Percentiles rank a stretch among this genome's conserved stretches.
Conservation (phyloP, 2,888 invertebrate species). For the Caenorhabditis parvicauda region DNA sequence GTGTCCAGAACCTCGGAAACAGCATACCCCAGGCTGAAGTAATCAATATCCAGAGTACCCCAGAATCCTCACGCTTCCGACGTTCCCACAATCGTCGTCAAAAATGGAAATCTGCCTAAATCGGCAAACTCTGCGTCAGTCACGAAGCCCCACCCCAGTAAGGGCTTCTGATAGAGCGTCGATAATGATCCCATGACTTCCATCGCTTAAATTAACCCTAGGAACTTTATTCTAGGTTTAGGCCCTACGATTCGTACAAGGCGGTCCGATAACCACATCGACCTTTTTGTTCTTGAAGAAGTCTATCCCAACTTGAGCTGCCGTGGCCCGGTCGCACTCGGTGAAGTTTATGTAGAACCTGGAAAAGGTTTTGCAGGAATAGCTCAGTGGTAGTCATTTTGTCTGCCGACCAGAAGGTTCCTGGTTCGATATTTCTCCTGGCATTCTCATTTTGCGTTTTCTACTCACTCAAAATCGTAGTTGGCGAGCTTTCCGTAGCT, state of each 20-base stretch:
- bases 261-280: conserved; percentile 45
- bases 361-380: neutral
- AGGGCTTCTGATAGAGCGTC: conserved; percentile 17
- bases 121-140: conserved; percentile 18
- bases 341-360: conserved; percentile 30
- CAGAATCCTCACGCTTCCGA: neutral
- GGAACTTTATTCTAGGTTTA: neutral
- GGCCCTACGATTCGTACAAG: conserved; percentile 28
- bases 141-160: conserved; percentile 31
- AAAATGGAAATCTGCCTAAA: conserved; percentile 17
- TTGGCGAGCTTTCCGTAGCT: conserved; percentile 1
- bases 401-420: too few species aligned
- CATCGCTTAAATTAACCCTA: conserved; percentile 6
- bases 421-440: too few species aligned
- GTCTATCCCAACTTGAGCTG: conserved; percentile 22
- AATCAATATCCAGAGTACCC: too few species aligned
- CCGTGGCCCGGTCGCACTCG: conserved; percentile 20
- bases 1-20: conserved; percentile 12
- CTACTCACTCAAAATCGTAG: conserved; percentile 7
- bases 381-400: neutral
- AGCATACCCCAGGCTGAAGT: conserved; percentile 3
- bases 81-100: conserved; percentile 15
- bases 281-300: conserved; percentile 36
- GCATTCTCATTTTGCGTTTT: too few species aligned
- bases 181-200: conserved; percentile 20